These are phyloP conservation scores for Diachrysia chrysitis DNA, from an alignment of 2,888 invertebrate species.

Conservation along the genomic window DNA sequence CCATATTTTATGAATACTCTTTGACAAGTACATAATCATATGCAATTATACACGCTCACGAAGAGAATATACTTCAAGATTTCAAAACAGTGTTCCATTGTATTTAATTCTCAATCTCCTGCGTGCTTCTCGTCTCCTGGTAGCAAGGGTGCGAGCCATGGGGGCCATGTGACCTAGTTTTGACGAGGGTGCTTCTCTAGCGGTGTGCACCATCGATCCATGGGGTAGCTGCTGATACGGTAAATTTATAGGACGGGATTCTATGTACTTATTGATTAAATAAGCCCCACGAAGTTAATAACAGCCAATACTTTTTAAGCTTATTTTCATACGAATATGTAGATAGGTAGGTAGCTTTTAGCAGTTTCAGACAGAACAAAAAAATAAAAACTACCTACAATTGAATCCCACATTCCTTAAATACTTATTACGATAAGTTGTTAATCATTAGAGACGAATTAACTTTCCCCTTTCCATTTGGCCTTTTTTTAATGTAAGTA, in stretches of 20 bases:
- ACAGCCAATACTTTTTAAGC: conserved; percentile 3
- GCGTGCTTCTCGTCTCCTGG: conserved; percentile 68
- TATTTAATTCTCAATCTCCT: conserved; percentile 60
- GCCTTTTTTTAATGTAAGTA: conserved; percentile 28
- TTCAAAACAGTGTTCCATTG: conserved; percentile 23
- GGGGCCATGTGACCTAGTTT: conserved; percentile 84
- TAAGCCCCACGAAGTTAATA: conserved; percentile 6
- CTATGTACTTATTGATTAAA: conserved; percentile 24
- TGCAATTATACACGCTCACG: not conserved
- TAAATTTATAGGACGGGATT: conserved; percentile 43
- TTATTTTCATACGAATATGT: not conserved
- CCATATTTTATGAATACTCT: not conserved
- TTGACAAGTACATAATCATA: not conserved
- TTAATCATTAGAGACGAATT: conserved; percentile 34
- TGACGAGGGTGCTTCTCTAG: conserved; percentile 74
- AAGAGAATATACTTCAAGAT: not conserved
- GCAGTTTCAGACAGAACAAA: not conserved
- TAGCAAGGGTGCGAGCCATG: conserved; percentile 73
- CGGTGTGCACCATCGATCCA: conserved; percentile 83
- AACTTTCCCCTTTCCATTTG: conserved; percentile 46
- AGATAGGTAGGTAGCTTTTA: not conserved
- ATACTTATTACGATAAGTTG: conserved; percentile 22
- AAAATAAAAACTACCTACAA: not conserved
- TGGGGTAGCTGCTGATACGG: conserved; percentile 60
- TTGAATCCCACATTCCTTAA: conserved; percentile 17